Evolutionary conservation across 2,888 invertebrate genomes (phyloP), one percentile per base, ranked within the genome.

Genomic region (Brachypalpus laphriformis): DNA sequence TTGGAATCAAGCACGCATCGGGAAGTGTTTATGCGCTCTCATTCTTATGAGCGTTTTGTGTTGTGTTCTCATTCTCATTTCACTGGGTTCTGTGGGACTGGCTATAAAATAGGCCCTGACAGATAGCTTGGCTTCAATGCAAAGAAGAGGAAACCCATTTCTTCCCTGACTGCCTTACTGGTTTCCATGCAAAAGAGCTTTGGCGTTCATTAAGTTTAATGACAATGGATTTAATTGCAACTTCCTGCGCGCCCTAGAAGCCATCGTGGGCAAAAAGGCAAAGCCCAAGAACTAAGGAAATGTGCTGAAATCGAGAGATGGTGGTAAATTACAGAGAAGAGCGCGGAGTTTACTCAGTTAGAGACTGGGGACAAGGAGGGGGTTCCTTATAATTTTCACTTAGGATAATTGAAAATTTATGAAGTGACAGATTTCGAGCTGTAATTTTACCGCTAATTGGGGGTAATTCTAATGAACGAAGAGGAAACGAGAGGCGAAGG

Each of bases 171-270:
- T n/a, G n/a, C n/a, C 28, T 42, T 45, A 34, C 54, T 54, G 54
- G 71, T 16, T 56, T 51, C 63, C 66, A 75, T 81, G 72, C 78
- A 71, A 85, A 80, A 45, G 65, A 75, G 59, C 75, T 63, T 63
- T 70, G 57, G 45, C 47, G 68, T 85, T 85, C 81, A 71, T 81
- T 85, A 75, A 63, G 61, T 51, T 74, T 75, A 85, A 85, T 81
- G 85, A 81, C 85, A 85, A 85, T 71, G 70, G 85, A 85, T 85
- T 85, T 85, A 85, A 85, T 85, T 85, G 85, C 81, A 81, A 76
- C 81, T 81, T 85, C 85, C 83, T 75, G 45, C 65, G 74, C 70
- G 74, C 74, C 80, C 74, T 59, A 76, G 81, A 66, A 78, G 68
- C 47, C 59, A 78, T 63, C 47, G 25, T 40, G 31, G 18, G 34